Base-by-base conservation (phyloP, 2,888 invertebrate species). In the Tipula unca region DNA sequence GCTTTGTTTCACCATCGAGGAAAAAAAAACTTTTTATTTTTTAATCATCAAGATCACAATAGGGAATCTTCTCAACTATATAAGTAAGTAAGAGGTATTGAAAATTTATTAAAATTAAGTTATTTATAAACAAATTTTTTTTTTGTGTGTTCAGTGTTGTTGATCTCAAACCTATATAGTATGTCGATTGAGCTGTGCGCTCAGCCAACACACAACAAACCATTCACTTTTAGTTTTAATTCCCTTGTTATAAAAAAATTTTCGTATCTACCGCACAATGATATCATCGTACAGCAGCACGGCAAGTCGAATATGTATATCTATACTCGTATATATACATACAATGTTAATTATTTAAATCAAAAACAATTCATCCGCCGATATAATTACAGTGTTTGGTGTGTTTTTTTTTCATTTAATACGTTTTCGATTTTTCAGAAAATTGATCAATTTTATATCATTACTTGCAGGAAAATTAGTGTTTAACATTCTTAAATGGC, bases 401-500 rank as follows among this genome's bases (percentile, higher is more conserved):
- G 69, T 69, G 25, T 14, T 39, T 10, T 10, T 39, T 39, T 39
- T 39, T n/a, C n/a, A n/a, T 35, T 54, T 54, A 54, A 54, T 54
- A 54, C 48, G 48, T 54, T 54, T 69, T 25, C 69, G 69, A 69
- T 69, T 69, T 69, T 69, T 69, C 25, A 69, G 69, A 69, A 69
- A 69, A 69, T 69, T 69, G 69, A 69, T 69, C 69, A 69, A 69
- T 69, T 69, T 69, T 69, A 69, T 69, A 69, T 69, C 69, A 69
- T 69, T 69, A 69, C 69, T 25, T 69, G 25, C 1, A 2, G 69
- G 69, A 25, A 69, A 69, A 69, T 69, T 69, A 69, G 25, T 25
- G 69, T 69, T 69, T 69, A 69, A 69, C 20, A 69, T 69, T 25
- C 25, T 25, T 69, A 25, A 69, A 69, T 69, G 69, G 69, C 69